These are phyloP conservation scores for Conger conger DNA, from an alignment of 2,113 vertebrate species.

Conservation along the genomic window DNA sequence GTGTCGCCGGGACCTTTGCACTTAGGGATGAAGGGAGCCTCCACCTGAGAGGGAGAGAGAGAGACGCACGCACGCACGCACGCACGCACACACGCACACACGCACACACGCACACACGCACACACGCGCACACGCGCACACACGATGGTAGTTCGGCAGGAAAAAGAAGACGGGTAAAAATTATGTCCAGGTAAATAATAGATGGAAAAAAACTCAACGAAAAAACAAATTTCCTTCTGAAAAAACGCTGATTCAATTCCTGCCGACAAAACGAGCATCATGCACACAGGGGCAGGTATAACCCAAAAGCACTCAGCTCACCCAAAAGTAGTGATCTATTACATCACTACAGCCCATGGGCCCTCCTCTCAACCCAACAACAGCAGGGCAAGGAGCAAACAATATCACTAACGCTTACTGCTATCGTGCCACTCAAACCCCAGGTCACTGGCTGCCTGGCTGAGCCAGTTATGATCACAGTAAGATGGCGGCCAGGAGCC, in stretches of 20 bases:
- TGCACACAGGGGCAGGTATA: no score
- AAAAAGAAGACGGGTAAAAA: not conserved
- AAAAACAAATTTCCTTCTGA: not conserved
- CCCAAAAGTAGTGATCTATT: no score
- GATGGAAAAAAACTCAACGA: not conserved
- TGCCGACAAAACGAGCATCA: no score
- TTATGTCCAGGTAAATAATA: not conserved
- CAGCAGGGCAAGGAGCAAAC: no score
- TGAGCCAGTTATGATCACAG: no score
- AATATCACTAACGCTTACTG: no score
- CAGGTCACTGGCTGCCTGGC: no score
- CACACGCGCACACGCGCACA: not conserved
- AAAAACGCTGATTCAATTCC: not conserved
- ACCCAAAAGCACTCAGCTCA: no score
- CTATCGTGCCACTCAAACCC: no score
- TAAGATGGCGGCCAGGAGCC: no score
- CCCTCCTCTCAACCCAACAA: no score
- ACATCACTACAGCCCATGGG: no score
- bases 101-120: not conserved
- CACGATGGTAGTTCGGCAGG: not conserved
- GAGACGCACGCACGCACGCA: not conserved
- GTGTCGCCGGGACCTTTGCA: slow-evolving; percentile 92
- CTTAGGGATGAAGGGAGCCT: slow-evolving; percentile 93
- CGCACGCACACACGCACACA: not conserved
- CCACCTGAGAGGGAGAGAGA: slow-evolving; percentile 72